These are phyloP conservation scores for Chrysopa pallens DNA, from an alignment of 1,140 invertebrate genomes.

Conservation along the genomic window DNA sequence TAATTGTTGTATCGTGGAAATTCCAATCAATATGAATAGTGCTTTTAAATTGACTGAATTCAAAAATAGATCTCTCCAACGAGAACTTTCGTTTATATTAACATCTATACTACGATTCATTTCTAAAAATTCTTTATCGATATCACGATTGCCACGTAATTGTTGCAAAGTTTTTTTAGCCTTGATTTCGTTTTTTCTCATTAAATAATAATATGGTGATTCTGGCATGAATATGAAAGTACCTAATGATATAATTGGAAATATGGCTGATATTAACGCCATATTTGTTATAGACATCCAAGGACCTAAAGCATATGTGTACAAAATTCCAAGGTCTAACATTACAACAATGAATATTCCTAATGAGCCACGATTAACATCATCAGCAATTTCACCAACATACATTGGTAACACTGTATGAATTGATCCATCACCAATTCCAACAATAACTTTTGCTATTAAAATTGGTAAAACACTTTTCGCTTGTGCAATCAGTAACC, in stretches of 20 bases:
- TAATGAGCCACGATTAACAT: not conserved
- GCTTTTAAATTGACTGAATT: not conserved
- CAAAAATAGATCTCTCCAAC: not conserved
- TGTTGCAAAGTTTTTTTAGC: constrained; percentile 18
- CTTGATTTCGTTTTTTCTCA: constrained; percentile 40
- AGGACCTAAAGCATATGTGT: not conserved
- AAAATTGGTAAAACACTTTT: no score
- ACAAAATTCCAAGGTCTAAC: not conserved
- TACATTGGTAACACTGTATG: not conserved
- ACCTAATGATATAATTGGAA: constrained; percentile 32
- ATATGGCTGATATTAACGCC: not conserved
- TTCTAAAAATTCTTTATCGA: not conserved
- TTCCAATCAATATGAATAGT: not conserved
- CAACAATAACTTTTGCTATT: no score
- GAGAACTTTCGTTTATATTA: not conserved
- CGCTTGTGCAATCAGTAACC: no score
- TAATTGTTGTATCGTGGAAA: not conserved
- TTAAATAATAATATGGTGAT: constrained; percentile 45
- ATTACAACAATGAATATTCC: not conserved
- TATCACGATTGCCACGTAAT: not conserved
- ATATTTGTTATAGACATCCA: not conserved
- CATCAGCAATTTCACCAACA: not conserved
- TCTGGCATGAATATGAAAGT: constrained; percentile 43
- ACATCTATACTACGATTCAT: not conserved
- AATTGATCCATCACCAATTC: no score